A percentile compares a stretch with the other conserved stretches of the same genome.
phyloP scores from a whole-genome alignment of 2,113 vertebrate species.

The Cyphomyrus discorhynchus region DNA sequence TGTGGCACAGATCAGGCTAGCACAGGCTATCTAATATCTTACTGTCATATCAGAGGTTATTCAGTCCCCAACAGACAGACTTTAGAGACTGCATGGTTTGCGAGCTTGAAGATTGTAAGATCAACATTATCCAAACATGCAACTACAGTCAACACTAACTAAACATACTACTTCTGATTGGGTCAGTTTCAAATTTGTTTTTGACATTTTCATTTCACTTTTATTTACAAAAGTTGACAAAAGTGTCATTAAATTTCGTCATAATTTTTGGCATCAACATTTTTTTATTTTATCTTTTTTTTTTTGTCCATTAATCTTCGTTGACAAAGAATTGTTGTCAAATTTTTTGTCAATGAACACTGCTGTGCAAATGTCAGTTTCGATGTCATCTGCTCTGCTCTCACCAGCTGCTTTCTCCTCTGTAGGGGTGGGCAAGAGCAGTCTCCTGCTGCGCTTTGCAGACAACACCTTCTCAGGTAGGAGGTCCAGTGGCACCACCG shows the following conservation, averaged over 20 bases:
- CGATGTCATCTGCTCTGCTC: not conserved
- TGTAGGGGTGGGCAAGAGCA: not conserved
- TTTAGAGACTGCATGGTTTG: not conserved
- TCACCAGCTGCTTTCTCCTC: not conserved
- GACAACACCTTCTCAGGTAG: constrained; percentile 3
- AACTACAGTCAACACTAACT: not conserved
- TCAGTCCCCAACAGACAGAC: not conserved
- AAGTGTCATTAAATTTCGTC: not conserved
- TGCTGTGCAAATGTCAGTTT: not conserved
- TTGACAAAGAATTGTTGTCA: no score
- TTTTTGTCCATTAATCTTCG: not conserved
- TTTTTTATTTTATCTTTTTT: no score
- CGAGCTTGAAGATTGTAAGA: not conserved
- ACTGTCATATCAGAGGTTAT: not conserved
- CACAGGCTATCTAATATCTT: not conserved
- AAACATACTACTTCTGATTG: not conserved
- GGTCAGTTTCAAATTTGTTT: not conserved
- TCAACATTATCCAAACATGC: not conserved
- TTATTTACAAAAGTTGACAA: not conserved
- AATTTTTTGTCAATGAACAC: not conserved
- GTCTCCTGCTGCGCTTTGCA: not conserved
- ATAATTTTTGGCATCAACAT: not conserved
- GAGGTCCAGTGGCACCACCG: not conserved
- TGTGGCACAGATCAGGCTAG: not conserved
- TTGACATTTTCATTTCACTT: not conserved